Base-by-base conservation (phyloP, 2,113 vertebrate genomes). In the Pituophis catenifer region DNA sequence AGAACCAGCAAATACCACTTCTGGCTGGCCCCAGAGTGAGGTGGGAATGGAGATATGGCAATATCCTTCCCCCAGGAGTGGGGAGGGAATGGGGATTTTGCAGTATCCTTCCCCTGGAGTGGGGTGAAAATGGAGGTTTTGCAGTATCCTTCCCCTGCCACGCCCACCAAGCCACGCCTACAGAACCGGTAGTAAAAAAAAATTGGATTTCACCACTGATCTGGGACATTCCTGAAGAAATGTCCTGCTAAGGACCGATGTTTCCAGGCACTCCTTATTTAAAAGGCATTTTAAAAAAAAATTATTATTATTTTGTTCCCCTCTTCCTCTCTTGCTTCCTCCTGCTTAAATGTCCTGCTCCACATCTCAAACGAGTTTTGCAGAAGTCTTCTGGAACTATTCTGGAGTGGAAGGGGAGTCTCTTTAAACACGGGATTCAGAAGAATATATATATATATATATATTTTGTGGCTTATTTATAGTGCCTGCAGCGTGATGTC, bases 241-340 rank as follows among this genome's bases (percentile, higher is more conserved):
- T 96, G 93, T 89, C 94, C 91, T 95, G 95, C 96, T 94, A 81
- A 81, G 94, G 95, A 95, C 91, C 95, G 54, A 5, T 93, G 62
- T 92, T 92, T 92, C 81, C 94, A 93, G 92, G 89, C 95, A 94
- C 93, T 62, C 91, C 93, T 88, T 21, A 12, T 52, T 24, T 10
- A 50, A 89, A 57, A 15, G 7, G 29, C 88, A 44, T 26, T 53
- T 75, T 13, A 65, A 29, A 62, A 11, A 26, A 3, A 29, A 29
- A 26, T 11, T n/a, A 11, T 11, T 33, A 29, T 53, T 33, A 70
- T 6, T 26, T 19, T n/a, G 1, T 10, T 21, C 5, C 53, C 3
- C 12, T 26, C 23, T 52, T 26, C 86, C 50, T 2, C 52, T 53
- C 29, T 53, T 53, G 5, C 50, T 58, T 24, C 57, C 33, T 26